A percentile compares a stretch with the other conserved stretches of the same genome.
Evolutionary conservation across 2,113 vertebrate genomes (phyloP).

Genomic region (Lasiurus borealis): DNA sequence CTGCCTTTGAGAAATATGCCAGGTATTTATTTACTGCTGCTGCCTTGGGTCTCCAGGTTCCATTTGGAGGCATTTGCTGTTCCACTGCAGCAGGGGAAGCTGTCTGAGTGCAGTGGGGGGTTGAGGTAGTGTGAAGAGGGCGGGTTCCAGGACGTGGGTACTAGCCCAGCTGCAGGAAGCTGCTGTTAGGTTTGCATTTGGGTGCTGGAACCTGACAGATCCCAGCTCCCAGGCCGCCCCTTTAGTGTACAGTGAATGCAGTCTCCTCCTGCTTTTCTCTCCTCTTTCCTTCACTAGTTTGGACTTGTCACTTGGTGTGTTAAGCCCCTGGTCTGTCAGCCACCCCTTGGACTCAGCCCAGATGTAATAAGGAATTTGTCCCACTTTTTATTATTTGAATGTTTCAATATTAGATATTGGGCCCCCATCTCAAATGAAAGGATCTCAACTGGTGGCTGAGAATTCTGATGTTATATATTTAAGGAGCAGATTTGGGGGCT

Average conservation of each 20-base stretch:
- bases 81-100: constrained; percentile 83
- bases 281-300: constrained; percentile 75
- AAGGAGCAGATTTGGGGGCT: constrained; percentile 66
- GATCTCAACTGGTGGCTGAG: constrained; percentile 76
- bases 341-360: not conserved
- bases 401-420: constrained; percentile 77
- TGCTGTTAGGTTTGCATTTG: constrained; percentile 78
- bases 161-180: constrained; percentile 82
- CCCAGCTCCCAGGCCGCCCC: constrained; percentile 60
- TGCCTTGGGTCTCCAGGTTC: constrained; percentile 83
- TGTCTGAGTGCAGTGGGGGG: constrained; percentile 82
- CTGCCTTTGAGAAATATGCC: constrained; percentile 87
- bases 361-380: constrained; percentile 83
- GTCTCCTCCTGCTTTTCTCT: constrained; percentile 49
- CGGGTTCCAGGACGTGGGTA: constrained; percentile 79
- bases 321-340: constrained; percentile 84
- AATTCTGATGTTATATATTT: constrained; percentile 76
- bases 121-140: constrained; percentile 83
- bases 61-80: constrained; percentile 83
- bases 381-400: constrained; percentile 82
- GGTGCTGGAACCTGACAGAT: constrained; percentile 78
- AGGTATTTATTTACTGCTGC: constrained; percentile 88
- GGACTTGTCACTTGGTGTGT: constrained; percentile 82
- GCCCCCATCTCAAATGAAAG: constrained; percentile 76
- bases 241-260: not conserved